phyloP scores from a whole-genome alignment of 2,797 vertebrate species.

The Mastacembelus armatus region DNA sequence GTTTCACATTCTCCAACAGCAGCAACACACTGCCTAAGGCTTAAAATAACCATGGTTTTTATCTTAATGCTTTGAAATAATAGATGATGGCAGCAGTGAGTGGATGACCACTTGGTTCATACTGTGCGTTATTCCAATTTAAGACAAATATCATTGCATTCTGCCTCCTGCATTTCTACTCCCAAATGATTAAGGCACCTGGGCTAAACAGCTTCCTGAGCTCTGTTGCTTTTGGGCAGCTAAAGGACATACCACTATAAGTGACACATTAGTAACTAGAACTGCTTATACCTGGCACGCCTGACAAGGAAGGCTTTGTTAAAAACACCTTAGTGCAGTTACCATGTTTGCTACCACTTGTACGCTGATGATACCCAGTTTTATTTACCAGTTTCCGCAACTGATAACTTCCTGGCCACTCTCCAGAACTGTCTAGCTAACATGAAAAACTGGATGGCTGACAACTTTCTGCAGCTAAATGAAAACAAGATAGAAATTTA shows the following conservation, averaged over 20 bases:
- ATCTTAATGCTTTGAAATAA: conserved; percentile 65
- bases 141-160: conserved; percentile 18
- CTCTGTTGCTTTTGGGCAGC: conserved; percentile 39
- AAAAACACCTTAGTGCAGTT: no score
- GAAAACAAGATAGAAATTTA: no score
- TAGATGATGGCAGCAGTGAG: conserved; percentile 39
- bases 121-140: conserved; percentile 16
- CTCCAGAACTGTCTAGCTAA: no score
- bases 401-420: no score
- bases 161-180: conserved; percentile 12
- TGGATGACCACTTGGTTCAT: conserved; percentile 15
- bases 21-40: conserved; percentile 50
- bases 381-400: no score
- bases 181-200: conserved; percentile 14
- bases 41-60: conserved; percentile 51
- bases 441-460: no score
- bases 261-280: conserved; percentile 53
- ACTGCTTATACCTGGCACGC: conserved; percentile 36
- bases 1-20: conserved; percentile 61
- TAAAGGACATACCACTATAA: conserved; percentile 31
- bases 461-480: no score
- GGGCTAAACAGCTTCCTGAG: conserved; percentile 33
- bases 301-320: conserved; percentile 53
- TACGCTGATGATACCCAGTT: no score
- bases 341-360: no score